These are phyloP conservation scores for Dicrostonyx torquatus DNA, from an alignment of 2,797 vertebrate genomes.

Conservation along the genomic window DNA sequence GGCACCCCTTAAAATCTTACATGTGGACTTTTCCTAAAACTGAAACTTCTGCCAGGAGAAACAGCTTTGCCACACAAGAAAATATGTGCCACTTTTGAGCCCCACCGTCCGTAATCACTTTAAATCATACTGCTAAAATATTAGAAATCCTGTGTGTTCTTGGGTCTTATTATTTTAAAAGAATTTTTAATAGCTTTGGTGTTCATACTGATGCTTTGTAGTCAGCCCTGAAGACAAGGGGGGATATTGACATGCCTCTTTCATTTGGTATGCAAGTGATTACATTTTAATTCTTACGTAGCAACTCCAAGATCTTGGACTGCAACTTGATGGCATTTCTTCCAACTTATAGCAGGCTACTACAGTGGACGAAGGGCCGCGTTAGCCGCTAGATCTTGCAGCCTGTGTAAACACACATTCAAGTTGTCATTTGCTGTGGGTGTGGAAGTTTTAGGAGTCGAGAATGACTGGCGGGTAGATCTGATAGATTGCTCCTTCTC, in stretches of 20 bases:
- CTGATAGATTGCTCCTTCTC: background rate
- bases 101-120: background rate
- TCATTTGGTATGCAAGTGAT: background rate
- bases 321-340: constrained; percentile 18
- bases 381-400: background rate
- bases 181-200: background rate
- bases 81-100: background rate
- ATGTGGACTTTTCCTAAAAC: constrained; percentile 56
- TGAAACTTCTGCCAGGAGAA: background rate
- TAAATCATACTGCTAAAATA: background rate
- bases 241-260: background rate
- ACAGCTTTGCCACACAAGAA: background rate
- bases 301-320: constrained; percentile 1
- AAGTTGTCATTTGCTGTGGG: background rate
- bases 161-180: background rate
- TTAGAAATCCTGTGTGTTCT: background rate
- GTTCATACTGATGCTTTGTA: background rate
- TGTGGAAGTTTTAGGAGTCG: background rate
- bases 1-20: background rate
- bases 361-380: background rate
- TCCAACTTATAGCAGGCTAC: background rate
- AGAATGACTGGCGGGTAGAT: background rate
- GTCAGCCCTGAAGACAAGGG: background rate
- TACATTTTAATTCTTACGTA: constrained; percentile 16
- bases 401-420: background rate